phyloP scores from a whole-genome alignment of 2,113 vertebrate genomes.

The Paracanthobrama guichenoti region DNA sequence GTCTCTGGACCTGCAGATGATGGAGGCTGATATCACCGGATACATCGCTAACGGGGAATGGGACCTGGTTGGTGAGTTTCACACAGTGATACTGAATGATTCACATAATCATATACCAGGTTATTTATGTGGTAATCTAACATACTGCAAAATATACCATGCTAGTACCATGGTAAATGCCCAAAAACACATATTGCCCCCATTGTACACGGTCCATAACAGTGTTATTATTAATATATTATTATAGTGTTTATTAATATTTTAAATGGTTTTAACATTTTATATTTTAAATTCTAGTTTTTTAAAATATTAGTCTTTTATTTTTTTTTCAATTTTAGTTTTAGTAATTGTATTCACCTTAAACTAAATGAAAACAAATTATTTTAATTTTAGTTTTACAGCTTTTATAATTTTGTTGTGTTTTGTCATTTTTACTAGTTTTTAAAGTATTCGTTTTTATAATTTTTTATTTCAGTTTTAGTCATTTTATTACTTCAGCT shows the following conservation, averaged over 20 bases:
- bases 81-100: background rate
- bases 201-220: background rate
- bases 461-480: too few relatives aligned
- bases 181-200: background rate
- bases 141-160: background rate
- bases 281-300: background rate
- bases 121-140: background rate
- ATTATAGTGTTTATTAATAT: background rate
- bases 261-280: background rate
- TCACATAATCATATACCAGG: background rate
- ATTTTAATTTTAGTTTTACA: too few relatives aligned
- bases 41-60: constrained; percentile 75
- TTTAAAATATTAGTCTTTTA: too few relatives aligned
- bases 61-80: constrained; percentile 67
- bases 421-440: background rate
- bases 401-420: background rate
- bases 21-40: constrained; percentile 67
- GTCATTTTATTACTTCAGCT: too few relatives aligned
- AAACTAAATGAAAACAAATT: too few relatives aligned
- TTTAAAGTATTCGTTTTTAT: too few relatives aligned
- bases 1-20: constrained; percentile 74
- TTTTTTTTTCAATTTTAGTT: too few relatives aligned
- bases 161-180: background rate
- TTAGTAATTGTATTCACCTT: too few relatives aligned
- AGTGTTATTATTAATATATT: background rate